Evolutionary conservation across 2,113 vertebrate species (phyloP).

Genomic region (Cololabis saira): DNA sequence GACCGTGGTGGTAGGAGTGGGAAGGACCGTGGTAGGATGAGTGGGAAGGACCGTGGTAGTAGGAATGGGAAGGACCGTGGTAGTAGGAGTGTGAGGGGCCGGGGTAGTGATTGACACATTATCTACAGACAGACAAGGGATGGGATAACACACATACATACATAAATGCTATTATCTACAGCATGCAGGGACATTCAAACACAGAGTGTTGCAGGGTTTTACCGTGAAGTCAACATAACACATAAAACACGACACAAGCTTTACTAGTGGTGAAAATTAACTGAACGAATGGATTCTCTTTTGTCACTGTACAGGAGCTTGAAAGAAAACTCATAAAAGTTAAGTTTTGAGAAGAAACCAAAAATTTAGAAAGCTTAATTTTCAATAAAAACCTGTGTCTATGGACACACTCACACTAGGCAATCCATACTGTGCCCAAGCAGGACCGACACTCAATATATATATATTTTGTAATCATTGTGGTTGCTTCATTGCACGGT

Average conservation of each 20-base stretch:
- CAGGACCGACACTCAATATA: no score
- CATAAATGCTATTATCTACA: slow-evolving; percentile 62
- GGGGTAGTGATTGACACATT: slow-evolving; percentile 76
- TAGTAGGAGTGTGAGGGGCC: slow-evolving; percentile 68
- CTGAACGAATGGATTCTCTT: slow-evolving; percentile 10
- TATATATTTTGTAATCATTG: no score
- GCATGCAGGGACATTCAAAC: slow-evolving; percentile 61
- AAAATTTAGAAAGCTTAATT: slow-evolving; percentile 12
- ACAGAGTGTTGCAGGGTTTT: slow-evolving; percentile 35
- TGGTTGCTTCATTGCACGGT: no score
- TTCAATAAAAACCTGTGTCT: slow-evolving; percentile 9
- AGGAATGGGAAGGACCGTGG: slow-evolving; percentile 7
- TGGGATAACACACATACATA: slow-evolving; percentile 60
- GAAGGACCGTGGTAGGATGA: slow-evolving; percentile 45
- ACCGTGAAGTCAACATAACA: slow-evolving; percentile 22
- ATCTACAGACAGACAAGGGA: slow-evolving; percentile 75
- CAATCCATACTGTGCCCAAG: no score
- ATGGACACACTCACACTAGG: no score
- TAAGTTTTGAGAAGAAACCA: slow-evolving; percentile 4
- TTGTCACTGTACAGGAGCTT: slow-evolving; percentile 8
- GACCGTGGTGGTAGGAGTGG: slow-evolving; percentile 17
- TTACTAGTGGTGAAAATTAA: slow-evolving; percentile 15
- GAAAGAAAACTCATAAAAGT: not conserved
- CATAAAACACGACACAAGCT: slow-evolving; percentile 42
- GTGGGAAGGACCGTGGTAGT: slow-evolving; percentile 55